These are phyloP conservation scores for Enoplosus armatus DNA, from an alignment of 2,797 vertebrate genomes.

Conservation along the genomic window DNA sequence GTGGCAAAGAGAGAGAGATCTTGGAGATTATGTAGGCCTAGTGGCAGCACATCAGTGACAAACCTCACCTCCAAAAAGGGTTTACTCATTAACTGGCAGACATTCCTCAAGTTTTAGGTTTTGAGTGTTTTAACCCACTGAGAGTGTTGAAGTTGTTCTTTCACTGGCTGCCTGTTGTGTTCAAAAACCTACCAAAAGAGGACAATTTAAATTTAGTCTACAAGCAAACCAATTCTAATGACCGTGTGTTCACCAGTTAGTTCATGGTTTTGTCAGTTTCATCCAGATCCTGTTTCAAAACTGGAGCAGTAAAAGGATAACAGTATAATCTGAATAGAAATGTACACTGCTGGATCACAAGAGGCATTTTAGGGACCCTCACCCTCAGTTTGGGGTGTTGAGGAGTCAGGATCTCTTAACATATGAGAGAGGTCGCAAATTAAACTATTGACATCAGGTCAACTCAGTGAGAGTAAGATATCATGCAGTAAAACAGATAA, in stretches of 20 bases:
- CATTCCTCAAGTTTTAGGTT: conserved; percentile 26
- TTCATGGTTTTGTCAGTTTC: not conserved
- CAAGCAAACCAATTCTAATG: not conserved
- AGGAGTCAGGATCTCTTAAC: not conserved
- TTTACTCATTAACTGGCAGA: conserved; percentile 39
- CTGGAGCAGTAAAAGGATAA: not conserved
- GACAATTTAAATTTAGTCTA: not conserved
- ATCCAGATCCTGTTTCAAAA: not conserved
- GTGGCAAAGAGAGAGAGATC: not conserved
- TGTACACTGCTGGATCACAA: not conserved
- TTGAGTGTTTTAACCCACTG: not conserved
- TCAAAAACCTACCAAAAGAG: not conserved
- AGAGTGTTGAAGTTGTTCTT: not conserved
- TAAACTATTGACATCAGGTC: too few relatives aligned
- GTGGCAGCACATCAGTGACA: not conserved
- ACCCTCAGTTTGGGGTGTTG: not conserved
- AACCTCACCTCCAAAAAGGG: not conserved
- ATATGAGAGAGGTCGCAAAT: not conserved
- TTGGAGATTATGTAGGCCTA: too few relatives aligned
- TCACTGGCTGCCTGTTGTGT: not conserved
- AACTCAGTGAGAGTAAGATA: not conserved
- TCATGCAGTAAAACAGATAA: not conserved
- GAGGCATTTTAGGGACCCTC: too few relatives aligned
- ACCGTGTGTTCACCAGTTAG: not conserved
- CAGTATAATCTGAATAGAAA: not conserved